Evolutionary conservation across 2,888 invertebrate species (phyloP).

Genomic region (Myopa testacea): DNA sequence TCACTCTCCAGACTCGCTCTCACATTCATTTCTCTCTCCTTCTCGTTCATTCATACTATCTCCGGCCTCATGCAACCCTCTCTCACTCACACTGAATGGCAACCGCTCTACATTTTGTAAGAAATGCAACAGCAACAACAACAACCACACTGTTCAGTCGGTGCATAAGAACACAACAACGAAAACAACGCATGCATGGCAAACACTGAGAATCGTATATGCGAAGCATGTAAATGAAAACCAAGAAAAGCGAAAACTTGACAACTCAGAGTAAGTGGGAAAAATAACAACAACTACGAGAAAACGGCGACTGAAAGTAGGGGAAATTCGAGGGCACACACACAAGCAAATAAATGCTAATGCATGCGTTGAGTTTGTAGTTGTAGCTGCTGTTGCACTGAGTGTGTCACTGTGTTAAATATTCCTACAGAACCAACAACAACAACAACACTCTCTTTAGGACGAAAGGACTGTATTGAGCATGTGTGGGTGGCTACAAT

Average conservation of each 20-base stretch:
- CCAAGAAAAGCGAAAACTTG: slow-evolving; percentile 26
- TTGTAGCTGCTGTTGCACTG: slow-evolving; percentile 1
- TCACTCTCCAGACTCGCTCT: slow-evolving; percentile 19
- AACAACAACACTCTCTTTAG: background rate
- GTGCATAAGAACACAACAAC: background rate
- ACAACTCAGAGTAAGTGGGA: background rate
- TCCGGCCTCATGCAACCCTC: background rate
- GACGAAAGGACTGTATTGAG: background rate
- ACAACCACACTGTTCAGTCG: background rate
- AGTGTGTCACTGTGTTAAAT: slow-evolving; percentile 36
- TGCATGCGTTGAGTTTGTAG: background rate
- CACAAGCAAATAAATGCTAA: slow-evolving; percentile 18
- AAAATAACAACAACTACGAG: background rate
- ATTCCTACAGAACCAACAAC: background rate
- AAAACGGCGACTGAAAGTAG: slow-evolving; percentile 50
- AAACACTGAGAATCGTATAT: background rate
- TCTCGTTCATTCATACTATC: background rate
- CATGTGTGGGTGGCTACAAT: background rate
- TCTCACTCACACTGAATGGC: background rate
- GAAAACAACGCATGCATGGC: background rate
- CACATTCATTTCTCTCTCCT: slow-evolving; percentile 38
- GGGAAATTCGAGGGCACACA: slow-evolving; percentile 53
- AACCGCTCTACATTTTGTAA: background rate
- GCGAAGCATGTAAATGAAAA: slow-evolving; percentile 2
- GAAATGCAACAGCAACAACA: slow-evolving; percentile 15